These are phyloP conservation scores for Onychomys arenicola DNA, from an alignment of 2,797 vertebrate species.

Conservation along the genomic window DNA sequence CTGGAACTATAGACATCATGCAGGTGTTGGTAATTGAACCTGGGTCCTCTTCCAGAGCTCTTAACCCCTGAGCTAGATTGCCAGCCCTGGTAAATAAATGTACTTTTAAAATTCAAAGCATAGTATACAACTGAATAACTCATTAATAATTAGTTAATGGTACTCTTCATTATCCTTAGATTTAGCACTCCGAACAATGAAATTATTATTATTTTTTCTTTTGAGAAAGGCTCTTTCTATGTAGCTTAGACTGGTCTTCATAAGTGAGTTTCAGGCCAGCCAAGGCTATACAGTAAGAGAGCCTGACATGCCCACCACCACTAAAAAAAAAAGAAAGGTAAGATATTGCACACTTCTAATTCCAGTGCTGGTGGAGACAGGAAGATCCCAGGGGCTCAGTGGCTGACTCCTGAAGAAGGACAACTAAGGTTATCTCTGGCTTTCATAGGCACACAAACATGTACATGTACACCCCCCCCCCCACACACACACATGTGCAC, in stretches of 20 bases:
- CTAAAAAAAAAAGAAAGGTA: not conserved
- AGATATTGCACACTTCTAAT: not conserved
- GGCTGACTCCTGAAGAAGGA: not conserved
- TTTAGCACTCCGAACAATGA: not conserved
- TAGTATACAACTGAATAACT: not conserved
- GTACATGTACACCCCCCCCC: not conserved
- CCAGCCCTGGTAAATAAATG: not conserved
- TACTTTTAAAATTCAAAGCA: not conserved
- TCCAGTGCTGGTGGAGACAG: not conserved
- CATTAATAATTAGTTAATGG: not conserved
- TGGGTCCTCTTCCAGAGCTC: not conserved
- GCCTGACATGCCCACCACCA: not conserved
- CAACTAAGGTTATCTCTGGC: not conserved
- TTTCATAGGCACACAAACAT: not conserved
- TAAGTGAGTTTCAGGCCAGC: not conserved
- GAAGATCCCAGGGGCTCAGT: not conserved
- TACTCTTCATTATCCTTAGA: not conserved
- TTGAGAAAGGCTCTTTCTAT: not conserved
- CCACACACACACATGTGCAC: not conserved
- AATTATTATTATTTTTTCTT: not conserved
- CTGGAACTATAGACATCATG: not conserved
- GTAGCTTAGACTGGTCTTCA: not conserved
- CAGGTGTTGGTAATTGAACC: not conserved
- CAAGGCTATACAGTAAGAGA: not conserved
- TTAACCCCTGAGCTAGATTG: not conserved